A percentile compares a stretch with the other conserved stretches of the same genome.
These are phyloP conservation scores for Drosophila sordidapex DNA, from an alignment of 2,888 invertebrate species.

Conservation along the genomic window DNA sequence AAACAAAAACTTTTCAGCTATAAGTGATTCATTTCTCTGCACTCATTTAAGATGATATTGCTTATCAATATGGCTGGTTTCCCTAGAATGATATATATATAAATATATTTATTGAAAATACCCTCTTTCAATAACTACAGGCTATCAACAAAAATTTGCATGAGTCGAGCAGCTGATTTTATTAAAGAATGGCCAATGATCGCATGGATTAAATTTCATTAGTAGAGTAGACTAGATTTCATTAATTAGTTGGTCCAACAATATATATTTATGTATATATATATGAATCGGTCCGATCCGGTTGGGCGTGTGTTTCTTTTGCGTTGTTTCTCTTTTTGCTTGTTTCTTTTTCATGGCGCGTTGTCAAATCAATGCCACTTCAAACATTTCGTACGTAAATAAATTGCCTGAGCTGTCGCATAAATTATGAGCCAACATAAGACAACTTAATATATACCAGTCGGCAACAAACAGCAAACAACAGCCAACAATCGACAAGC, in stretches of 20 bases:
- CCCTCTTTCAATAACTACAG: background rate
- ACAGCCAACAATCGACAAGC: conserved; percentile 26
- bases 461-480: conserved; percentile 1
- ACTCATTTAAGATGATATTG: background rate
- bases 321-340: conserved; percentile 18
- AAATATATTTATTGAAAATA: background rate
- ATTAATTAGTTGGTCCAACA: conserved; percentile 69
- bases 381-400: conserved; percentile 76
- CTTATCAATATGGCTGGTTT: background rate
- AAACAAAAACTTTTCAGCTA: background rate
- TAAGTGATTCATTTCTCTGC: background rate
- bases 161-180: conserved; percentile 49
- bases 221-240: conserved; percentile 62
- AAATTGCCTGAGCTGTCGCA: conserved; percentile 53
- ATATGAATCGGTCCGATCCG: conserved; percentile 25
- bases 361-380: conserved; percentile 77
- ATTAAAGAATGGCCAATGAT: conserved; percentile 59
- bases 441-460: conserved; percentile 58
- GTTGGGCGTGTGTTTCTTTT: conserved; percentile 35
- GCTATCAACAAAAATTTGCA: conserved; percentile 31
- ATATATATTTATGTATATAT: conserved; percentile 5
- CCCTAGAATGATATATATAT: background rate
- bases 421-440: conserved; percentile 70
- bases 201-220: conserved; percentile 64
- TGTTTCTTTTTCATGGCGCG: conserved; percentile 34